Evolutionary conservation across 2,113 vertebrate species (phyloP).

Genomic region (Acrocephalus arundinaceus): DNA sequence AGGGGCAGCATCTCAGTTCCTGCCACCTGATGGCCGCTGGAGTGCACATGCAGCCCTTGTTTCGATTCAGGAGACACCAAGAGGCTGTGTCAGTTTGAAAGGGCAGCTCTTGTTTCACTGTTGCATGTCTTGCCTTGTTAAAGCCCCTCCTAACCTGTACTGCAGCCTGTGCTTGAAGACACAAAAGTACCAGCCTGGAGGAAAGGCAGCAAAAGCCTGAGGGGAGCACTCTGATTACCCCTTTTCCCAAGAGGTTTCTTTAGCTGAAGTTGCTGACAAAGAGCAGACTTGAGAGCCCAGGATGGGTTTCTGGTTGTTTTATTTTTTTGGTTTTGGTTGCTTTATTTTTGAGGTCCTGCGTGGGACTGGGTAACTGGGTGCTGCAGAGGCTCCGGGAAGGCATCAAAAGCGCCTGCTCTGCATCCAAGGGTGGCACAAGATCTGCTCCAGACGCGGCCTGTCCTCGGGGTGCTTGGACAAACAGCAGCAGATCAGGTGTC

Average conservation of each 20-base stretch:
- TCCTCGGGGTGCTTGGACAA: no score
- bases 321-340: no score
- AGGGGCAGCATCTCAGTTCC: accelerated
- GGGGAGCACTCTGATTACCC: no score
- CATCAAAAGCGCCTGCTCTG: background rate
- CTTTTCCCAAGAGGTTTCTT: background rate
- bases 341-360: background rate
- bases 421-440: background rate
- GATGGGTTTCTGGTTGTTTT: no score
- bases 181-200: background rate
- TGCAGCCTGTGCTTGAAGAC: background rate
- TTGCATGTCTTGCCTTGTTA: no score
- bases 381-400: background rate
- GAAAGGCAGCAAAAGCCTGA: background rate
- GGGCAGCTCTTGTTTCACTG: background rate
- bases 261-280: background rate
- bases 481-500: no score
- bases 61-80: background rate
- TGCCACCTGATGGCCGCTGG: no score
- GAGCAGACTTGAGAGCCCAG: background rate
- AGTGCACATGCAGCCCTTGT: background rate
- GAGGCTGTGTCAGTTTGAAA: accelerated
- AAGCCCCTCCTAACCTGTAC: no score
- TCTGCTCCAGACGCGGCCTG: no score
- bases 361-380: background rate